phyloP scores from a whole-genome alignment of 1,140 invertebrate species.

The Pogonognathellus flavescens region DNA sequence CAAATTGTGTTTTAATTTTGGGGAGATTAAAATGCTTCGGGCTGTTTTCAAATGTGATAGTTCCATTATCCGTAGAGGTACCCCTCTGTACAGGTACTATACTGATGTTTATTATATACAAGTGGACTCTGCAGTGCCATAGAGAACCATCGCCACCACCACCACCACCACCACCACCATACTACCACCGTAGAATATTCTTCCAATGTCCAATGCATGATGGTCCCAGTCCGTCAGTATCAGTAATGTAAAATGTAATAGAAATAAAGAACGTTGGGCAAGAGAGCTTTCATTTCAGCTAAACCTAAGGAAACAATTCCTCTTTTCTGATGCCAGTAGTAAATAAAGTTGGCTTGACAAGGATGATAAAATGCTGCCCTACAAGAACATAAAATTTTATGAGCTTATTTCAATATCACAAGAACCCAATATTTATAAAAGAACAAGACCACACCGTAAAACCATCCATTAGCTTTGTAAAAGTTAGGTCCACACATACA shows the following conservation, averaged over 20 bases:
- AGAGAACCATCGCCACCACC: too few species aligned
- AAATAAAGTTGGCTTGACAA: slow-evolving; percentile 51
- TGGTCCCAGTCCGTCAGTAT: neutral
- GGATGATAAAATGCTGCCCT: slow-evolving; percentile 58
- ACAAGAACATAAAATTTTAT: slow-evolving; percentile 60
- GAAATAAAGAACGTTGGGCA: neutral
- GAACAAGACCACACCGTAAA: slow-evolving; percentile 58
- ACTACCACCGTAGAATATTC: neutral
- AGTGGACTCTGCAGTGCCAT: neutral
- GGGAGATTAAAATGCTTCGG: slow-evolving; percentile 39
- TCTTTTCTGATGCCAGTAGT: slow-evolving; percentile 34
- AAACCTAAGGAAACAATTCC: slow-evolving; percentile 37
- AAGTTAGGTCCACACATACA: slow-evolving; percentile 56
- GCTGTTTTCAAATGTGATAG: slow-evolving; percentile 40
- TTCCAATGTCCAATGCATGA: neutral
- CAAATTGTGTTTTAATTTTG: slow-evolving; percentile 61
- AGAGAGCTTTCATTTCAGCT: slow-evolving; percentile 28
- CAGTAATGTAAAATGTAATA: neutral
- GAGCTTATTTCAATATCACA: slow-evolving; percentile 59
- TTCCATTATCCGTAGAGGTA: slow-evolving; percentile 25
- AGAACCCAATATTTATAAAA: slow-evolving; percentile 58
- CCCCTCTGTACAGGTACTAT: neutral
- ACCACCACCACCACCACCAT: too few species aligned
- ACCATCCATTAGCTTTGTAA: slow-evolving; percentile 53
- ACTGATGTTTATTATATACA: neutral